phyloP scores from a whole-genome alignment of 2,888 invertebrate genomes.

The Amblyjoppa fuscipennis region DNA sequence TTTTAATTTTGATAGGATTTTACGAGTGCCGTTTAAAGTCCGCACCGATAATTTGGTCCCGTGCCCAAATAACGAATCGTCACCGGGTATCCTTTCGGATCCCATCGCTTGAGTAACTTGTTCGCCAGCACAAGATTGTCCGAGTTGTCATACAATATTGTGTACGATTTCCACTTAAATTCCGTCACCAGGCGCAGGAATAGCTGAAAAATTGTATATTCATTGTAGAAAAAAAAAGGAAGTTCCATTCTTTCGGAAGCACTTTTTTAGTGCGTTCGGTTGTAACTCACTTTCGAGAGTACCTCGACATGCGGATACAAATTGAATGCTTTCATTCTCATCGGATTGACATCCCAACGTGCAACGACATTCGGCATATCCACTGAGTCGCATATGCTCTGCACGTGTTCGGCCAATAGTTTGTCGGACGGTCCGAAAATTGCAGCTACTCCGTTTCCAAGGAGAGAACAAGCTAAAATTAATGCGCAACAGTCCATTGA shows the following conservation, averaged over 20 bases:
- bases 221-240: neutral
- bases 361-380: constrained; percentile 95
- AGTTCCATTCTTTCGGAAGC: neutral
- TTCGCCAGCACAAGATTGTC: constrained; percentile 91
- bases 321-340: constrained; percentile 88
- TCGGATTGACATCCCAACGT: constrained; percentile 89
- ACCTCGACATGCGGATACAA: constrained; percentile 91
- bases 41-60: constrained; percentile 87
- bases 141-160: constrained; percentile 94
- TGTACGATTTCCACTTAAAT: constrained; percentile 94
- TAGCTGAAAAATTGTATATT: constrained; percentile 83
- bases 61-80: constrained; percentile 89
- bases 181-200: constrained; percentile 90
- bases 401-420: constrained; percentile 90
- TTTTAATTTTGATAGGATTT: neutral
- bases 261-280: neutral
- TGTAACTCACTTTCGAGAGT: constrained; percentile 84
- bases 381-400: constrained; percentile 93
- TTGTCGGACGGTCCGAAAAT: constrained; percentile 93
- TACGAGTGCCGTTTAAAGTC: neutral
- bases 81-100: constrained; percentile 86
- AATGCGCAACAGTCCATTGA: constrained; percentile 13
- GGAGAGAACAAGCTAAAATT: constrained; percentile 87
- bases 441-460: constrained; percentile 90
- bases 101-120: constrained; percentile 90